Conservation (phyloP, 2,797 vertebrate genomes). For the Dendrocincla tyrannina region DNA sequence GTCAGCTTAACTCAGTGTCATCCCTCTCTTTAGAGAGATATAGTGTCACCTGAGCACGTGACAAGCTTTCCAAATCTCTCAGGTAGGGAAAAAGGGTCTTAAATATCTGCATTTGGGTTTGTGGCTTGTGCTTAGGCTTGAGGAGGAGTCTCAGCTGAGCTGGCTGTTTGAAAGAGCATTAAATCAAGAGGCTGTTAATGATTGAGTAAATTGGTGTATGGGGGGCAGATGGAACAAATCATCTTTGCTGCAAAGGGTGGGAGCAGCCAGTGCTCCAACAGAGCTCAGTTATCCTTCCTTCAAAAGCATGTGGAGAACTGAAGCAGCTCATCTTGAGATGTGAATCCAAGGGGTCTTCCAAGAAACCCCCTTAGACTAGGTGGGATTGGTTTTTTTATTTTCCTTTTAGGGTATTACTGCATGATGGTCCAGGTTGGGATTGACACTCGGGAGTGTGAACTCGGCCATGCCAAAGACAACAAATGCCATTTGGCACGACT, state of each 20-base stretch:
- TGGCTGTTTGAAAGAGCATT: background rate
- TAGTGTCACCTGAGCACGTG: background rate
- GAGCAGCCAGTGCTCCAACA: background rate
- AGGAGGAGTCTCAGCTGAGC: background rate
- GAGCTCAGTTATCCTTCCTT: background rate
- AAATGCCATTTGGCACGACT: background rate
- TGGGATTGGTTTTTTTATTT: background rate
- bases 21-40: background rate
- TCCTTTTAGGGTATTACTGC: background rate
- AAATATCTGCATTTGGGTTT: background rate
- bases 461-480: fast-evolving
- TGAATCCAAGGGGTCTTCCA: background rate
- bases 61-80: background rate
- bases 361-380: background rate
- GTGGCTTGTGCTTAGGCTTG: background rate
- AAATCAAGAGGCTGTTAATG: background rate
- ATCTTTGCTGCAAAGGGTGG: background rate
- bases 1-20: background rate
- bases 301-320: background rate
- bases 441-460: background rate
- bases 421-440: background rate
- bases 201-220: background rate
- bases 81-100: background rate
- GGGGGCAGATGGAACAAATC: background rate
- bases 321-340: background rate